Evolutionary conservation across 2,113 vertebrate genomes (phyloP).

Genomic region (Struthidea cinerea): DNA sequence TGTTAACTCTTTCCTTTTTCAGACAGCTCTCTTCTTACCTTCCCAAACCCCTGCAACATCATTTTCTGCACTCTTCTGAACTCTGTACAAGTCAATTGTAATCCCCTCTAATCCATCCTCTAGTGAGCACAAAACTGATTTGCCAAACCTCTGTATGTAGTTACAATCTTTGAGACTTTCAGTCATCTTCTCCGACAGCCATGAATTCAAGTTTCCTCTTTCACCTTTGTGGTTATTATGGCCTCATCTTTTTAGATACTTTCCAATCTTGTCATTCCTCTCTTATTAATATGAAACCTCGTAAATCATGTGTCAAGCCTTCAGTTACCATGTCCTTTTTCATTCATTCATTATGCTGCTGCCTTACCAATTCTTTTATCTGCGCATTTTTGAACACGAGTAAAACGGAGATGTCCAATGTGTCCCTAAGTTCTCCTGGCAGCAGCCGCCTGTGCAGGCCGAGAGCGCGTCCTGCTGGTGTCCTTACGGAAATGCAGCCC

Average conservation of each 20-base stretch:
- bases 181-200: background rate
- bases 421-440: background rate
- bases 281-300: background rate
- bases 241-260: background rate
- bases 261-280: background rate
- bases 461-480: conserved; percentile 44
- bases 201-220: background rate
- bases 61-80: background rate
- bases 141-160: background rate
- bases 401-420: background rate
- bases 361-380: background rate
- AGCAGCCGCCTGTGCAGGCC: background rate
- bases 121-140: background rate
- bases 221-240: background rate
- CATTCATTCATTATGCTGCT: background rate
- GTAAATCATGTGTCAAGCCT: background rate
- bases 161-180: background rate
- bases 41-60: background rate
- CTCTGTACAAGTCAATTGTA: background rate
- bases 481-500: background rate
- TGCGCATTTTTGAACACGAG: background rate
- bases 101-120: background rate
- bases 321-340: background rate
- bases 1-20: background rate
- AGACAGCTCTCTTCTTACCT: background rate